Evolutionary conservation across 2,113 vertebrate genomes (phyloP).

Genomic region (Rynchops niger): DNA sequence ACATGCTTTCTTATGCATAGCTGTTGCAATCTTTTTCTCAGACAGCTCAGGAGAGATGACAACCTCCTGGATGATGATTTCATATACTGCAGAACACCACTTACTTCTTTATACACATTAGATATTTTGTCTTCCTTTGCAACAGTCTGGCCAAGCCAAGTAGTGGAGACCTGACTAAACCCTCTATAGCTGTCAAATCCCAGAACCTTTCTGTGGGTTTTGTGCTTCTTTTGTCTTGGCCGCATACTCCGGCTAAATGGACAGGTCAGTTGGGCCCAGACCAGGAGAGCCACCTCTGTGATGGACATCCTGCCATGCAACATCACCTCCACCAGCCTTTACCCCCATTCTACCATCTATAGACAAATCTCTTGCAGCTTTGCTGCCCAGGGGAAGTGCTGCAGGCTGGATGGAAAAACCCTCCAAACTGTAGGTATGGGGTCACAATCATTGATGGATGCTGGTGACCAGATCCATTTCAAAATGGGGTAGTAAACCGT

Average conservation of each 20-base stretch:
- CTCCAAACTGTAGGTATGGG: background rate
- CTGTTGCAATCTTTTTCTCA: background rate
- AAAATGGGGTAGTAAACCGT: background rate
- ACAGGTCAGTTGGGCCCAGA: background rate
- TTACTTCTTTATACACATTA: background rate
- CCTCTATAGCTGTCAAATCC: background rate
- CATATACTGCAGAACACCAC: background rate
- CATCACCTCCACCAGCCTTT: background rate
- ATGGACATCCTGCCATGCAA: background rate
- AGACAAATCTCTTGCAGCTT: background rate
- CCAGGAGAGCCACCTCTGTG: background rate
- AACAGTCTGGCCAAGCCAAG: background rate
- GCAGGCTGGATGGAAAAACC: background rate
- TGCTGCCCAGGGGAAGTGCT: background rate
- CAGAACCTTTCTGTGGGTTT: background rate
- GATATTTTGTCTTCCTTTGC: background rate
- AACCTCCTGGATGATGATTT: background rate
- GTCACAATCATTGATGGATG: background rate
- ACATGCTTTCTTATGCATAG: background rate
- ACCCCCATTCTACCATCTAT: background rate
- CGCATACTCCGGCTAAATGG: background rate
- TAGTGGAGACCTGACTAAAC: background rate
- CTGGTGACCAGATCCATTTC: background rate
- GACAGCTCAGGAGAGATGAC: background rate
- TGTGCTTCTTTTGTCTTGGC: background rate